Conservation (phyloP, 2,888 invertebrate genomes). For the Margaritifera margaritifera region DNA sequence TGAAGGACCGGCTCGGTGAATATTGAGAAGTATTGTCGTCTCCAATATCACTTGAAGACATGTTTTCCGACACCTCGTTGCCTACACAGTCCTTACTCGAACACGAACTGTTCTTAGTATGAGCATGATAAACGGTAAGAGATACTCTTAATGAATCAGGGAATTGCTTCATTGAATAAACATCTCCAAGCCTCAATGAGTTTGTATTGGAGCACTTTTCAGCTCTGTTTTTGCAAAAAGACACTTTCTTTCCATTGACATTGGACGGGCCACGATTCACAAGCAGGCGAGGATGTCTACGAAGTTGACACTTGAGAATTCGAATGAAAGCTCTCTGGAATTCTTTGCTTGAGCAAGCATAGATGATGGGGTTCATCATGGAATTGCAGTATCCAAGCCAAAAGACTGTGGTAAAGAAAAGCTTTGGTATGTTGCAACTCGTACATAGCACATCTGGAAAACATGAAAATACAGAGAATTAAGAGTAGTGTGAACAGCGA, state of each 20-base stretch:
- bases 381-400: conserved; percentile 83
- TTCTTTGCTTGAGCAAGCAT: conserved; percentile 77
- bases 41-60: conserved; percentile 7
- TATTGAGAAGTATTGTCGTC: no score
- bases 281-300: conserved; percentile 15
- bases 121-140: conserved; percentile 5
- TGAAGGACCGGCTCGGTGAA: no score
- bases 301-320: conserved; percentile 71
- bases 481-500: no score
- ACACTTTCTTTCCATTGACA: no score
- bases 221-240: no score
- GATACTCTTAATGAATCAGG: no score
- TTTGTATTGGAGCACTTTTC: no score
- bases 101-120: background rate
- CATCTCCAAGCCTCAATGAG: no score
- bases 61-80: conserved; percentile 28
- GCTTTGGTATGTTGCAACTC: conserved; percentile 73
- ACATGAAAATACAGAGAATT: conserved; percentile 1
- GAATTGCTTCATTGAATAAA: no score
- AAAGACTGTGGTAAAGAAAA: conserved; percentile 79
- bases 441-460: conserved; percentile 75
- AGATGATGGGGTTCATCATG: conserved; percentile 81
- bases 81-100: conserved; percentile 12
- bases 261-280: no score
- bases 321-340: conserved; percentile 75